Evolutionary conservation across 2,797 vertebrate genomes (phyloP).

Genomic region (Acanthurus leucopareius): DNA sequence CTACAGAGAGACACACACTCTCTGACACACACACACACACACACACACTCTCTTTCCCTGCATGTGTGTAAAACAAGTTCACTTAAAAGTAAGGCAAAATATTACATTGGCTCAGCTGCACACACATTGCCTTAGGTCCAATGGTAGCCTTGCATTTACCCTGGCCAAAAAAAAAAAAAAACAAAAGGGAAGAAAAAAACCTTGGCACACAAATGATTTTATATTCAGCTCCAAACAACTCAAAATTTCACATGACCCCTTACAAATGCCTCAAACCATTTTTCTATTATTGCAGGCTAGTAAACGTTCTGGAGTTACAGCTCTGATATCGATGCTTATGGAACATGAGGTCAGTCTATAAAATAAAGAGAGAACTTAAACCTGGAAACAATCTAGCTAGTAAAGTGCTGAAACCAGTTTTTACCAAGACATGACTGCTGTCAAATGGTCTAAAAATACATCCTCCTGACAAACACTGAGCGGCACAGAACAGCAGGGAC

Average conservation of each 20-base stretch:
- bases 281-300: conserved; percentile 22
- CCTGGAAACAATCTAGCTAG: not conserved
- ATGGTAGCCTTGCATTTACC: conserved; percentile 61
- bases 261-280: conserved; percentile 37
- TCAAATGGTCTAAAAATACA: too few species aligned
- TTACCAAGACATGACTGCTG: too few species aligned
- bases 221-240: conserved; percentile 53
- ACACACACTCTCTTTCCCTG: conserved; percentile 13
- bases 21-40: not conserved
- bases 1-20: conserved; percentile 6
- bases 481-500: too few species aligned
- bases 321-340: not conserved
- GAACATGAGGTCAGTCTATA: not conserved
- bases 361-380: not conserved
- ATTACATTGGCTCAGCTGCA: conserved; percentile 63
- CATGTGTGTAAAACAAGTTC: conserved; percentile 60
- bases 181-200: conserved; percentile 14
- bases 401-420: too few species aligned
- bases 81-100: conserved; percentile 62
- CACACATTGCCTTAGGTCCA: conserved; percentile 61
- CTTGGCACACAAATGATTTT: conserved; percentile 35
- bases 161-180: conserved; percentile 32
- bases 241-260: conserved; percentile 38
- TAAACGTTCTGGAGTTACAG: conserved; percentile 32
- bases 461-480: too few species aligned